Conservation (phyloP, 2,797 vertebrate species). For the Anas bahamensis region DNA sequence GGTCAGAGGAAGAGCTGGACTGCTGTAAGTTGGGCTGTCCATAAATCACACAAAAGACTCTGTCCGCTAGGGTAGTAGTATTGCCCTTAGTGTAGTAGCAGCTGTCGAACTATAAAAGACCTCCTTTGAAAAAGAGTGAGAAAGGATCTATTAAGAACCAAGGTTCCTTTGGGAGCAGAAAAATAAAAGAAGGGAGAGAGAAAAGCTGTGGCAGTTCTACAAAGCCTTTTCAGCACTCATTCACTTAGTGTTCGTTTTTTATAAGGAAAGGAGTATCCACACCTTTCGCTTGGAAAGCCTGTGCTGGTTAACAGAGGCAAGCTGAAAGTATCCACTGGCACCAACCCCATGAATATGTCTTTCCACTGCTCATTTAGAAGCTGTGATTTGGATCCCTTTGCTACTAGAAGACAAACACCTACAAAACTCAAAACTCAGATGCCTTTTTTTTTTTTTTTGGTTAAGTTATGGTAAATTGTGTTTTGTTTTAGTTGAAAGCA, state of each 20-base stretch:
- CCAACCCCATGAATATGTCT: background rate
- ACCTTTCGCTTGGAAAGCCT: background rate
- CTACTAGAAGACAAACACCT: background rate
- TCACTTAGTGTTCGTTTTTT: background rate
- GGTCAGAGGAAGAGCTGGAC: background rate
- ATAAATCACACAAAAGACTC: background rate
- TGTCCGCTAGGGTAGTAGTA: background rate
- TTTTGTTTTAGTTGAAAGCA: background rate
- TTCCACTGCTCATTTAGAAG: background rate
- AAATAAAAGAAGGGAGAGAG: background rate
- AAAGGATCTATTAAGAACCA: background rate
- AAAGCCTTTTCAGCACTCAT: background rate
- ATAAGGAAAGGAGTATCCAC: background rate
- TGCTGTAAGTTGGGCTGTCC: background rate
- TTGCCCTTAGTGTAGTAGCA: background rate
- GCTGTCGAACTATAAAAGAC: background rate
- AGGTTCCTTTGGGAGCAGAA: background rate
- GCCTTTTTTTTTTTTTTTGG: background rate
- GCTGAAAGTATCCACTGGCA: background rate
- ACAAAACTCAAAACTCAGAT: background rate
- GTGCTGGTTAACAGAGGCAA: background rate
- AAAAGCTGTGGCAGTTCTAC: background rate
- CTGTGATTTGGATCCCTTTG: background rate
- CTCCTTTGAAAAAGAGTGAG: background rate
- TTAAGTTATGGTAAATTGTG: background rate